A percentile compares a stretch with the other conserved stretches of the same genome.
phyloP scores from a whole-genome alignment of 2,888 invertebrate genomes.

The Neoscelio sp. region DNA sequence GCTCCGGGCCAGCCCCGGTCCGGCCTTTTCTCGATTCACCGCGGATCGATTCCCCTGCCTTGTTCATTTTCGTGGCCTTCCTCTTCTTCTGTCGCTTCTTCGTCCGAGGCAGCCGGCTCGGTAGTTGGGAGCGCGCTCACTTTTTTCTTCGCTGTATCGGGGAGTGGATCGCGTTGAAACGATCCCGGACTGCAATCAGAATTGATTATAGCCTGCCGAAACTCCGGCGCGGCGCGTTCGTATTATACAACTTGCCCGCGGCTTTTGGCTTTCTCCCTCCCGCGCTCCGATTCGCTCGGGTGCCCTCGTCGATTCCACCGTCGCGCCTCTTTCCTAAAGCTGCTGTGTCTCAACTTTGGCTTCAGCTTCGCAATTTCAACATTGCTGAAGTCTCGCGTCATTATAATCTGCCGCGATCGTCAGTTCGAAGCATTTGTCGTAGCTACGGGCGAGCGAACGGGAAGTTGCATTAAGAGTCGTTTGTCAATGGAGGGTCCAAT shows the following conservation, averaged over 20 bases:
- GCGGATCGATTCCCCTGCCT: constrained; percentile 57
- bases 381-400: constrained; percentile 44
- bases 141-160: constrained; percentile 82
- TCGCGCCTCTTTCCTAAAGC: constrained; percentile 24
- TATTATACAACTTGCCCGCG: constrained; percentile 80
- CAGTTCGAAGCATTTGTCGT: constrained; percentile 34
- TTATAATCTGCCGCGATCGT: constrained; percentile 35
- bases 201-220: constrained; percentile 83
- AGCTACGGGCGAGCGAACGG: constrained; percentile 29
- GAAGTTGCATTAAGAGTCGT: constrained; percentile 52
- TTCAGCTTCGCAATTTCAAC: constrained; percentile 29
- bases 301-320: constrained; percentile 69
- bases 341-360: constrained; percentile 26
- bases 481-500: constrained; percentile 28
- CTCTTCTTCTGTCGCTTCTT: constrained; percentile 44
- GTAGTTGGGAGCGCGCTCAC: constrained; percentile 79
- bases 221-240: constrained; percentile 79
- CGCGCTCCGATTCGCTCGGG: constrained; percentile 57
- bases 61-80: constrained; percentile 44
- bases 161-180: constrained; percentile 80
- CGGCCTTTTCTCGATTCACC: constrained; percentile 63
- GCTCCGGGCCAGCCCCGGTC: constrained; percentile 42
- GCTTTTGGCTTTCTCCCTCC: constrained; percentile 65
- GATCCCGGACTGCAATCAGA: constrained; percentile 82
- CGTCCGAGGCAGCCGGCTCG: constrained; percentile 71